Evolutionary conservation across 2,113 vertebrate species (phyloP), one percentile per base, ranked within the genome.

Genomic region (Caloenas nicobarica): DNA sequence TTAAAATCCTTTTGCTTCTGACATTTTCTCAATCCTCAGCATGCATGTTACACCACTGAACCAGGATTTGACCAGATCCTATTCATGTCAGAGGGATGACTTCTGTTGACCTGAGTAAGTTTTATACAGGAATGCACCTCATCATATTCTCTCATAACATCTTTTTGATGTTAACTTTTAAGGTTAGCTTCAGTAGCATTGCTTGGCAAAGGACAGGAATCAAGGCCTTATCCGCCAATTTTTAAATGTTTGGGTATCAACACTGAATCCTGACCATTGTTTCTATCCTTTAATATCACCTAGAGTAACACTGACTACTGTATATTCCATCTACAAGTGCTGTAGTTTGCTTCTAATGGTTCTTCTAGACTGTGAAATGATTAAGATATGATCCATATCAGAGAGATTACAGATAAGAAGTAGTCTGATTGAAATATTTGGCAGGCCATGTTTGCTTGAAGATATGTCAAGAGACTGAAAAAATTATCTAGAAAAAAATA

Each of bases 341-440:
- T 78, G 13, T 80, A 68, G 10, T 61, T 94, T 71, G 7, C 28
- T 84, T 28, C 62, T 81, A 31, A 26, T 53, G 44, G 7, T 76
- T 76, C 73, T 89, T 87, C 36, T 69, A 80, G 38, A 23, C 54
- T 79, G 22, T 76, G 81, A 91, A 92, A 89, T 86, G 28, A 85
- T 91, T 79, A 61, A 87, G 66, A 50, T 53, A 87, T 8, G 8
- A 86, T 77, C 56, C 17, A 2, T 78, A 83, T 86, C 36, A 66
- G 73, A 88, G 79, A 66, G 64, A 88, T 78, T 88, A 62, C 16
- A 78, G 78, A 81, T 85, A 66, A 96, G 62, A 92, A 88, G 48
- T 53, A 81, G 8, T 64, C 15, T 81, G 69, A 90, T 74, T 81
- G 50, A 91, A 94, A 74, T 86, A 88, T 86, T 96, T 96, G 92